phyloP scores from a whole-genome alignment of 1,140 invertebrate genomes.

The Hesperophylax magnus region DNA sequence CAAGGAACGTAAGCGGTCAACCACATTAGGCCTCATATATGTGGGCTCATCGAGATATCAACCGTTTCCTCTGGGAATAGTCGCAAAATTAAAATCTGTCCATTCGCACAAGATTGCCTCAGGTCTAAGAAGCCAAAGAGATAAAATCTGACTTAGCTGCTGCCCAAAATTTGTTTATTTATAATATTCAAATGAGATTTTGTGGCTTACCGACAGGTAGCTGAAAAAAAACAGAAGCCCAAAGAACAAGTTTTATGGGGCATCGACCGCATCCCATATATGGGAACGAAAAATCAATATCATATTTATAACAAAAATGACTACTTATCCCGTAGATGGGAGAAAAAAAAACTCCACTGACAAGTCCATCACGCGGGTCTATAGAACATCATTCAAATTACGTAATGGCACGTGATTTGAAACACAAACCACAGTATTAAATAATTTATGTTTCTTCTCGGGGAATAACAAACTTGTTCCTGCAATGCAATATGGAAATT shows the following conservation, averaged over 20 bases:
- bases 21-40: no score
- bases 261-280: constrained; percentile 24
- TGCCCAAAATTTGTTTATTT: no score
- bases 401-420: constrained; percentile 56
- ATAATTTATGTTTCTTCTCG: constrained; percentile 48
- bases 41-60: no score
- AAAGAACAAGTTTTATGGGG: constrained; percentile 24
- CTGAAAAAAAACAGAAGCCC: constrained; percentile 13
- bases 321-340: constrained; percentile 20
- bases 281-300: constrained; percentile 40
- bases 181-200: not conserved
- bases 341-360: constrained; percentile 13
- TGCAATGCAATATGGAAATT: constrained; percentile 28
- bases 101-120: no score
- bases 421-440: constrained; percentile 55
- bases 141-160: no score
- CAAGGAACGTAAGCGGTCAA: no score
- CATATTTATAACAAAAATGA: constrained; percentile 37
- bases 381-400: constrained; percentile 56
- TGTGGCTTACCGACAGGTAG: constrained; percentile 12
- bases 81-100: no score
- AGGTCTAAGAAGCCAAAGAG: no score
- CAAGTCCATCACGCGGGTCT: constrained; percentile 28
- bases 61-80: no score
- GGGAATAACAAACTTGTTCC: constrained; percentile 26